Evolutionary conservation across 1,140 invertebrate genomes (phyloP).

Genomic region (Sitodiplosis mosellana): DNA sequence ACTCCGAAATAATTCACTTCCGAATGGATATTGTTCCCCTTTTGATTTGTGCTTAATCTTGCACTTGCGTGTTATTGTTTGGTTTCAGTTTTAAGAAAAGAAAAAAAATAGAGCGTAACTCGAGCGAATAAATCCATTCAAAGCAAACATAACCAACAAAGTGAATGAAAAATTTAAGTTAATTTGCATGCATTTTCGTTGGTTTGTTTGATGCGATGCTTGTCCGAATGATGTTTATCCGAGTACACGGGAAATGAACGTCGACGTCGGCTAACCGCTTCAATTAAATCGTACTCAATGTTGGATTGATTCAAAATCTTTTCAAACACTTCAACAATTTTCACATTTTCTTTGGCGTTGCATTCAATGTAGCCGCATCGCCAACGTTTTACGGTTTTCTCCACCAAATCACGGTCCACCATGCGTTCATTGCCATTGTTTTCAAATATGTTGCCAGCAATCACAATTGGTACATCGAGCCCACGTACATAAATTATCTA

Average conservation of each 20-base stretch:
- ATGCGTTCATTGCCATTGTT: conserved; percentile 7
- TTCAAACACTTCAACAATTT: conserved; percentile 24
- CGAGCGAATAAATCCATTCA: too few relatives aligned
- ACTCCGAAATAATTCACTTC: too few relatives aligned
- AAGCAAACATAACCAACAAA: too few relatives aligned
- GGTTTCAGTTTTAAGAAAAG: too few relatives aligned
- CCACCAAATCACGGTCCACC: conserved; percentile 22
- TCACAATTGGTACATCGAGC: conserved; percentile 28
- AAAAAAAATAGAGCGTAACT: too few relatives aligned
- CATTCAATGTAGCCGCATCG: conserved; percentile 33
- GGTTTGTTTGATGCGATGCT: too few relatives aligned
- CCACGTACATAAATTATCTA: conserved; percentile 18
- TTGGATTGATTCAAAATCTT: conserved; percentile 34
- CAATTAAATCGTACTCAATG: conserved; percentile 30
- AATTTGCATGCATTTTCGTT: too few relatives aligned
- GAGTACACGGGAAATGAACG: conserved; percentile 27
- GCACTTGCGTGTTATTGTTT: too few relatives aligned
- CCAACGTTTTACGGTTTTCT: conserved; percentile 33
- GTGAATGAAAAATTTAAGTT: too few relatives aligned
- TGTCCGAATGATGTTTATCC: background rate
- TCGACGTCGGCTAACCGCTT: conserved; percentile 27
- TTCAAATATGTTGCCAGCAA: conserved; percentile 33
- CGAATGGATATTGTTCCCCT: too few relatives aligned
- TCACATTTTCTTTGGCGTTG: conserved; percentile 31
- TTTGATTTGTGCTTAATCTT: too few relatives aligned